Evolutionary conservation across 1,140 invertebrate species (phyloP).

Genomic region (Thaumetopoea pityocampa): DNA sequence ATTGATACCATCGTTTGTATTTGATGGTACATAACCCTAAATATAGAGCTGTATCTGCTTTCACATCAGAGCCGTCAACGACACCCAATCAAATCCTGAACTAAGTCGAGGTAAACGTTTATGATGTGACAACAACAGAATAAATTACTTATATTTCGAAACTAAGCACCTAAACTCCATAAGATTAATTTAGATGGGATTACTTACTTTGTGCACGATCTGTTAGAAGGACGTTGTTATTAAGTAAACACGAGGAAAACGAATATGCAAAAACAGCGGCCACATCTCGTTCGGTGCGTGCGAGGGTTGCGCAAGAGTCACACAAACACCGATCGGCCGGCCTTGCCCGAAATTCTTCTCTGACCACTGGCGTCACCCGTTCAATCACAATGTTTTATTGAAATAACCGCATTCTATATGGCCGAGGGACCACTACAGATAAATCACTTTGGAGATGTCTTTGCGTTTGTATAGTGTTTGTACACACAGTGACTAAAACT

Average conservation of each 20-base stretch:
- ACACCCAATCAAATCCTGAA: slow-evolving; percentile 6
- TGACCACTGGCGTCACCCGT: slow-evolving; percentile 30
- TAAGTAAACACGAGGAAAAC: slow-evolving; percentile 55
- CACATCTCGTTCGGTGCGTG: slow-evolving; percentile 23
- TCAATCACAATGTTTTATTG: slow-evolving; percentile 12
- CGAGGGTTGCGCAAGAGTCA: slow-evolving; percentile 48
- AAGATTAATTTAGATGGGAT: slow-evolving; percentile 5
- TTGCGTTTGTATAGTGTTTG: too few species aligned
- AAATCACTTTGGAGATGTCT: too few species aligned
- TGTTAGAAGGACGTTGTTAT: slow-evolving; percentile 35
- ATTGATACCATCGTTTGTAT: too few species aligned
- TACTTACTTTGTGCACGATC: slow-evolving; percentile 9
- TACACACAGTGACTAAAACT: too few species aligned
- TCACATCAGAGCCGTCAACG: too few species aligned
- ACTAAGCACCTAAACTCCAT: not conserved
- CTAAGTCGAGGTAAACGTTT: slow-evolving; percentile 14
- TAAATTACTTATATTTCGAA: slow-evolving; percentile 15
- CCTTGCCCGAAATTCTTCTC: slow-evolving; percentile 66
- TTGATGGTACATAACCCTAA: too few species aligned
- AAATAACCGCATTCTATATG: slow-evolving; percentile 10
- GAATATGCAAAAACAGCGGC: slow-evolving; percentile 38
- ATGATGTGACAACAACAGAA: slow-evolving; percentile 13
- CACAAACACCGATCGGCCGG: slow-evolving; percentile 54
- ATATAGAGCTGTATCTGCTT: too few species aligned
- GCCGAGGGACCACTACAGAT: too few species aligned